Evolutionary conservation across 2,797 vertebrate species (phyloP).

Genomic region (Sebastes itinus): DNA sequence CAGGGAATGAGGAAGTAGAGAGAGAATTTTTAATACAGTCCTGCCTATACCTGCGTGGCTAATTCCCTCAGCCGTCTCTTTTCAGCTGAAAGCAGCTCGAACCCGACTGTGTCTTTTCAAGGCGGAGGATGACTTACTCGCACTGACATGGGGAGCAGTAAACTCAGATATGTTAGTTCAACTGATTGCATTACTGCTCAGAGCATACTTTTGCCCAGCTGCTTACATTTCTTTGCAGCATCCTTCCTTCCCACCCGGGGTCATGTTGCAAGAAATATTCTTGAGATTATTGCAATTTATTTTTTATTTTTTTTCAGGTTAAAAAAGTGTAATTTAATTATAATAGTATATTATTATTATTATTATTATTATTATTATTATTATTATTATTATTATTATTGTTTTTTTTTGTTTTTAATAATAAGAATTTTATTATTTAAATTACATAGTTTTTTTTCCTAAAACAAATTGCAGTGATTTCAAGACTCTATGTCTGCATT

Average conservation of each 20-base stretch:
- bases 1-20: slow-evolving; percentile 59
- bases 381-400: no score
- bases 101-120: slow-evolving; percentile 38
- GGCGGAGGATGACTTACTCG: slow-evolving; percentile 48
- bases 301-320: no score
- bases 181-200: slow-evolving; percentile 55
- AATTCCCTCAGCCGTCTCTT: slow-evolving; percentile 43
- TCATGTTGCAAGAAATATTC: slow-evolving; percentile 19
- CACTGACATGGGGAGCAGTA: slow-evolving; percentile 45
- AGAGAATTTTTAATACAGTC: slow-evolving; percentile 51
- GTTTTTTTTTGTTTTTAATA: no score
- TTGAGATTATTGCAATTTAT: neutral
- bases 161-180: slow-evolving; percentile 57
- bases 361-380: no score
- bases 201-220: slow-evolving; percentile 60
- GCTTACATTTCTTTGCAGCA: slow-evolving; percentile 32
- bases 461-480: no score
- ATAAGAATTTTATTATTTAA: no score
- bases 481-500: no score
- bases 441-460: no score
- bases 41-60: slow-evolving; percentile 30
- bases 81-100: slow-evolving; percentile 19
- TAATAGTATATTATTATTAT: no score
- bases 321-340: no score
- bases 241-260: slow-evolving; percentile 1